A percentile compares a stretch with the other conserved stretches of the same genome.
These are phyloP conservation scores for Remorina albescens DNA, from an alignment of 2,797 vertebrate species.

Conservation along the genomic window DNA sequence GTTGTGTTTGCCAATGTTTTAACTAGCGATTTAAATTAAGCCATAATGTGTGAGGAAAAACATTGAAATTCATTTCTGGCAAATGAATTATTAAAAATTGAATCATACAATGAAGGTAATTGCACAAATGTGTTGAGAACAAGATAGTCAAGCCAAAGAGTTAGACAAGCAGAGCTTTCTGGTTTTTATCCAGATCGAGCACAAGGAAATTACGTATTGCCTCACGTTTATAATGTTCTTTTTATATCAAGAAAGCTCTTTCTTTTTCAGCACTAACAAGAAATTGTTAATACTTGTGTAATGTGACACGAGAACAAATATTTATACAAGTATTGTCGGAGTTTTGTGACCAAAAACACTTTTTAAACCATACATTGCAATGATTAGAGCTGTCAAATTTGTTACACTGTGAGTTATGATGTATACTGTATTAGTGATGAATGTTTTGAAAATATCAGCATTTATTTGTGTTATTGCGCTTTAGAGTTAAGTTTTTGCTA, in stretches of 20 bases:
- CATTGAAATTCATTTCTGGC: conserved; percentile 13
- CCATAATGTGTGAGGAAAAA: conserved; percentile 4
- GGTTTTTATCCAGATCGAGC: conserved; percentile 5
- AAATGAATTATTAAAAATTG: conserved; percentile 2
- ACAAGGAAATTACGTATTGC: conserved; percentile 35
- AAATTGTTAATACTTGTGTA: conserved; percentile 6
- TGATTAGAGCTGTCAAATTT: not conserved
- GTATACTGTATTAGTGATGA: not conserved
- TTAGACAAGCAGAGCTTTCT: conserved; percentile 22
- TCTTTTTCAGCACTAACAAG: conserved; percentile 25
- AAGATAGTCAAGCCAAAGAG: conserved; percentile 44
- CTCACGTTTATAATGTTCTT: conserved; percentile 26
- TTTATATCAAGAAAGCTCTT: conserved; percentile 26
- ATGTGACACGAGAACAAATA: not conserved
- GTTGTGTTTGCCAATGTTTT: not conserved
- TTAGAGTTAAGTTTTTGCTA: conserved; percentile 6
- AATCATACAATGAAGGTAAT: conserved; percentile 1
- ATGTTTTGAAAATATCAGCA: not conserved
- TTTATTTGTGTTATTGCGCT: conserved; percentile 30
- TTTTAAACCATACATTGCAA: not conserved
- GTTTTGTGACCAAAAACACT: not conserved
- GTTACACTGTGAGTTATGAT: not conserved
- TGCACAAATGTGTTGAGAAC: conserved; percentile 13
- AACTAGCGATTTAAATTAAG: conserved; percentile 12
- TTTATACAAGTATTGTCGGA: conserved; percentile 16